phyloP scores from a whole-genome alignment of 2,888 invertebrate species.

The Hemicrepidius hirtus region DNA sequence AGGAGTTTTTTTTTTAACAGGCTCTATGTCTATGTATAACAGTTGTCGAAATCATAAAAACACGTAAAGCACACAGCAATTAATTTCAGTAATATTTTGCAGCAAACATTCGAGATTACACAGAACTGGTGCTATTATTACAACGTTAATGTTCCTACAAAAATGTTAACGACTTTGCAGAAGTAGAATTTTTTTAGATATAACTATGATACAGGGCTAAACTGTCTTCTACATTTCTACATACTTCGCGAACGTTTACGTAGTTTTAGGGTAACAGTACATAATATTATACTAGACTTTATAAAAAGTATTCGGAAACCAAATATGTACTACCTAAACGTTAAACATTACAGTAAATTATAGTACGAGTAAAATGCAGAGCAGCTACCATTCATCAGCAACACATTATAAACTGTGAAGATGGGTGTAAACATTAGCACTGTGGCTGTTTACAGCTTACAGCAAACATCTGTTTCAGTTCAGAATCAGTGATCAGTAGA shows the following conservation, averaged over 20 bases:
- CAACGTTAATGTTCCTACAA: neutral
- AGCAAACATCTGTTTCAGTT: conserved; percentile 31
- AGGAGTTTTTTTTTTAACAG: neutral
- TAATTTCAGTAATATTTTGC: conserved; percentile 9
- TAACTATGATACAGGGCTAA: neutral
- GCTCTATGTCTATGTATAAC: neutral
- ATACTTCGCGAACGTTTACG: no score
- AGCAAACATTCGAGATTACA: neutral
- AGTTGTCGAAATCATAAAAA: conserved; percentile 5
- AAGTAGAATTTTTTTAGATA: neutral
- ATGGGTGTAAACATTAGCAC: conserved; percentile 39
- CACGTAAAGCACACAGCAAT: conserved; percentile 6
- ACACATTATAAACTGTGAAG: conserved; percentile 31
- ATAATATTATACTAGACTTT: no score
- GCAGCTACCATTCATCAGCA: conserved; percentile 31
- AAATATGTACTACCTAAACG: no score
- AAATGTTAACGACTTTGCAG: conserved; percentile 20
- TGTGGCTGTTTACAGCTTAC: conserved; percentile 21
- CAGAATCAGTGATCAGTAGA: conserved; percentile 24
- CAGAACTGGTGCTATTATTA: conserved; percentile 6
- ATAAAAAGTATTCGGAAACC: no score
- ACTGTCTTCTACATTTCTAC: neutral
- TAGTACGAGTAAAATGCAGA: neutral
- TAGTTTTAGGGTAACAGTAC: no score
- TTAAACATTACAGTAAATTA: no score